phyloP scores from a whole-genome alignment of 2,888 invertebrate species.

The Erannis defoliaria region DNA sequence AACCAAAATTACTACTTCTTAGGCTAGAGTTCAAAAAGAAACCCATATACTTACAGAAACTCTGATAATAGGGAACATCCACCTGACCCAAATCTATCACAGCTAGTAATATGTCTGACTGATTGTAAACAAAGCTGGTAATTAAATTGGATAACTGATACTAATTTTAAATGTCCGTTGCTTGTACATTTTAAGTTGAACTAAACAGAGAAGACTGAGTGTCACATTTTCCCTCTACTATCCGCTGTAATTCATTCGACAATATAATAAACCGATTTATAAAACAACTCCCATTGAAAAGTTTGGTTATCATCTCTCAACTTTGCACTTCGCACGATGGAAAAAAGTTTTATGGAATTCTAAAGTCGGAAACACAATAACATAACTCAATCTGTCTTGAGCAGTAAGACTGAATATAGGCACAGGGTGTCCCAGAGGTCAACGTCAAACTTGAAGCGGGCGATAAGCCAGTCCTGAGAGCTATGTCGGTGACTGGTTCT shows the following conservation, averaged over 20 bases:
- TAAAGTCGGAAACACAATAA: conserved; percentile 19
- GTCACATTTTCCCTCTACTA: neutral
- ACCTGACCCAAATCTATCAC: too few species aligned
- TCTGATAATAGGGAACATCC: too few species aligned
- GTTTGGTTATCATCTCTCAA: conserved; percentile 20
- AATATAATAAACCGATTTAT: conserved; percentile 17
- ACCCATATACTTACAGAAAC: too few species aligned
- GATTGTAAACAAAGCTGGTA: too few species aligned
- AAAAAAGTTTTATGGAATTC: conserved; percentile 30
- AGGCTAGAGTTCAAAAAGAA: too few species aligned
- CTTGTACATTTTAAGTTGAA: neutral
- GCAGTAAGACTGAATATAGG: neutral
- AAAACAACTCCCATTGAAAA: conserved; percentile 16
- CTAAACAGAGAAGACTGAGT: neutral
- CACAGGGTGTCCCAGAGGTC: neutral
- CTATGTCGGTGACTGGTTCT: too few species aligned
- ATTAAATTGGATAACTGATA: too few species aligned
- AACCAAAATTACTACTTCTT: too few species aligned
- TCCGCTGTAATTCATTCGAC: neutral
- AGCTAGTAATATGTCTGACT: too few species aligned
- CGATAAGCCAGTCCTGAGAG: too few species aligned
- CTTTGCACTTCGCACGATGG: conserved; percentile 10
- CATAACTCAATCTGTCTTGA: conserved; percentile 20
- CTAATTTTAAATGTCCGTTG: neutral
- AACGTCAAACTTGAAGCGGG: too few species aligned